These are phyloP conservation scores for Portunus trituberculatus DNA, from an alignment of 1,140 invertebrate genomes.

Conservation along the genomic window DNA sequence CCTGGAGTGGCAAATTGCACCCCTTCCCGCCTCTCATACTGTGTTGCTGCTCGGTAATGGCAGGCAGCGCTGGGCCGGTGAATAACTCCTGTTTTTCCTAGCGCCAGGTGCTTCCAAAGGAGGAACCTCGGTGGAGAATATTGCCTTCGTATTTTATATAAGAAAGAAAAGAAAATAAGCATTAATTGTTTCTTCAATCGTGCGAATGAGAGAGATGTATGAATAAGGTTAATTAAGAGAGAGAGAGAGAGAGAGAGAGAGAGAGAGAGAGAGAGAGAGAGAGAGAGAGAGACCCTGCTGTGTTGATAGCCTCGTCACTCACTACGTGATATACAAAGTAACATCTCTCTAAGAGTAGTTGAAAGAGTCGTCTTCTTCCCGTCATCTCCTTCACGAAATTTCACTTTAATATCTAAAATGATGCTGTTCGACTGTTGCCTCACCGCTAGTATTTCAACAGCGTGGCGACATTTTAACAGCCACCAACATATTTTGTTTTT, in stretches of 20 bases:
- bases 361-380: too few species aligned
- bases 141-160: neutral
- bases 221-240: too few species aligned
- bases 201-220: too few species aligned
- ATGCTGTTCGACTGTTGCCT: neutral
- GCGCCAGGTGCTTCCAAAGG: neutral
- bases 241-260: too few species aligned
- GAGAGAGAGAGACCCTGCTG: too few species aligned
- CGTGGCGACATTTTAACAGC: neutral
- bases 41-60: neutral
- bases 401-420: neutral
- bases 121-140: neutral
- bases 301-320: too few species aligned
- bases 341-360: too few species aligned
- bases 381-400: neutral
- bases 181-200: too few species aligned
- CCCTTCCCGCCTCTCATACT: neutral
- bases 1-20: neutral
- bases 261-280: too few species aligned
- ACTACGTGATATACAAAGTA: too few species aligned
- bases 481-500: neutral
- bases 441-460: neutral
- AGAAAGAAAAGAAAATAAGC: neutral
- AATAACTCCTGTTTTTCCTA: neutral
- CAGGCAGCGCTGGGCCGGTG: neutral